Evolutionary conservation across 2,797 vertebrate genomes (phyloP), one percentile per base, ranked within the genome.

Genomic region (Microchirus variegatus): DNA sequence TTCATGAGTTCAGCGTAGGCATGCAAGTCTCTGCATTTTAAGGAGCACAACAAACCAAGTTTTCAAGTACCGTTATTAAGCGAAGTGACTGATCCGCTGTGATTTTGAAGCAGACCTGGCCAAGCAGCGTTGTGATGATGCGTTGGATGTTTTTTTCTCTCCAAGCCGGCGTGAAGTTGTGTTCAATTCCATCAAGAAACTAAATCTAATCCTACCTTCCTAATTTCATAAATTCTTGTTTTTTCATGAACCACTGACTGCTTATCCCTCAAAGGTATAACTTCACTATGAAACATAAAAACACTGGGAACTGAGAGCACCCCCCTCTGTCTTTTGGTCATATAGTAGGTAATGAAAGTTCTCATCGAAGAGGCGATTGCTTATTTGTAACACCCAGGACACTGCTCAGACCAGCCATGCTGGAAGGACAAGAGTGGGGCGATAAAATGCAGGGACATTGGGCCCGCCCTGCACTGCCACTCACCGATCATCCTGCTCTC

Each of bases 371-470:
- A 59, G 63, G 53, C 58, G 56, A 80, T 73, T 81, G 71, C 63
- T 68, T 80, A 68, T 85, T 81, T 82, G 69, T 66, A 80, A 81
- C 78, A 74, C 83, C 78, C 82, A 53, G 53, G 78, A 70, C 80
- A 51, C 58, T 42, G 26, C 73, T 84, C 76, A 83, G 81, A 80
- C 75, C 74, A 89, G 65, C 70, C 80, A 81, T 77, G 86, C 84
- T 80, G 73, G 80, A 86, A 87, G 84, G 85, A 85, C 80, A 12
- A 74, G 63, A 69, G 77, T 66, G 44, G 56, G 71, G 84, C 79
- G 81, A 89, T 90, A 90, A 90, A 91, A 85, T n/a, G 70, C 85
- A 86, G 88, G 87, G 87, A 82, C 85, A 83, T 61, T 54, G 60
- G 44, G 15, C 45, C 40, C 68, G 60, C 63, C 7, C 56, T 10